A percentile compares a stretch with the other conserved stretches of the same genome.
Conservation (phyloP, 1,140 invertebrate species). For the Maconellicoccus hirsutus region DNA sequence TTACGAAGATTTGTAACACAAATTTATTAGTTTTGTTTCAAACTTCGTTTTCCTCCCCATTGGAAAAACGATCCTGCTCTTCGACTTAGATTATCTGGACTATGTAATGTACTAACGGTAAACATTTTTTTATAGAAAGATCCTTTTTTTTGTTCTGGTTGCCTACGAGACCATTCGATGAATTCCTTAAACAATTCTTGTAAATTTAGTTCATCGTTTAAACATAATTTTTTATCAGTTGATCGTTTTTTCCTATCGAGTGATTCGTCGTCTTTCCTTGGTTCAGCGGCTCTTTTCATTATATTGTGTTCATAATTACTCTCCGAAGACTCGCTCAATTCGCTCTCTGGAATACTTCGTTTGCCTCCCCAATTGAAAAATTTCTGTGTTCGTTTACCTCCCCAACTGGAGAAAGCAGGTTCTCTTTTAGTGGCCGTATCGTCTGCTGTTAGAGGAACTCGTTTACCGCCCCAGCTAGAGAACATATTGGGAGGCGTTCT, state of each 20-base stretch:
- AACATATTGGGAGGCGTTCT: constrained; percentile 25
- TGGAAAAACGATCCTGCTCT: background rate
- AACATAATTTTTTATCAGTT: background rate
- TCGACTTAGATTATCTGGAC: background rate
- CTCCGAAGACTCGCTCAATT: background rate
- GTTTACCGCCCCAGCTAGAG: constrained; percentile 27
- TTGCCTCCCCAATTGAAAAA: constrained; percentile 31
- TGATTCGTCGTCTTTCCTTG: background rate
- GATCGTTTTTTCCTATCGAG: background rate
- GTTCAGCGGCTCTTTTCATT: background rate
- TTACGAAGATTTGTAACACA: background rate
- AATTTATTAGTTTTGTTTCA: background rate
- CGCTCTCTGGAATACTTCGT: constrained; percentile 17
- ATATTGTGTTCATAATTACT: background rate
- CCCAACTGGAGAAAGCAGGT: constrained; percentile 29
- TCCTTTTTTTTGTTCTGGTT: constrained; percentile 13
- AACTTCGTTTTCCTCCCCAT: constrained; percentile 16
- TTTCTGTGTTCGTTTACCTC: constrained; percentile 27
- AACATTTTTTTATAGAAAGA: background rate
- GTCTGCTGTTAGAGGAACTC: constrained; percentile 29
- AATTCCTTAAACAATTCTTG: constrained; percentile 7
- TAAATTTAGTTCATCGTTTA: background rate
- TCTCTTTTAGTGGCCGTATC: constrained; percentile 32
- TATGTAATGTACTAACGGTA: background rate
- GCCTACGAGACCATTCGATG: background rate